A percentile compares a stretch with the other conserved stretches of the same genome.
Evolutionary conservation across 2,888 invertebrate species (phyloP).

Genomic region (Neoascia interrupta): DNA sequence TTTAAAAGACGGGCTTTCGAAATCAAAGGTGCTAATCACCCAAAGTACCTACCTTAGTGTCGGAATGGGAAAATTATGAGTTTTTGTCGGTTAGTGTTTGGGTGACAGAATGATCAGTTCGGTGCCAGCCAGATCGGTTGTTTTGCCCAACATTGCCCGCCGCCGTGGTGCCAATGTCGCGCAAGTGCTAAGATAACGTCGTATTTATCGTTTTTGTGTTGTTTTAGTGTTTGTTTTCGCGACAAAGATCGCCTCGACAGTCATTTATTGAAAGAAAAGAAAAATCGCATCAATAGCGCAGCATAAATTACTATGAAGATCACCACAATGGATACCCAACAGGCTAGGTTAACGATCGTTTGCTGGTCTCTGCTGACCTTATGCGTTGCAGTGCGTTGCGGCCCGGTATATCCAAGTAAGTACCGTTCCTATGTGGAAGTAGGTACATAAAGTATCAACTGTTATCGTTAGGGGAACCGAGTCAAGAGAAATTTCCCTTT

Average conservation of each 20-base stretch:
- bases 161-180: conserved; percentile 34
- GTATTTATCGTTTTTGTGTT: neutral
- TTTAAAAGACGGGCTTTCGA: conserved; percentile 40
- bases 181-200: conserved; percentile 55
- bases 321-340: conserved; percentile 63
- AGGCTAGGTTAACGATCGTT: conserved; percentile 73
- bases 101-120: conserved; percentile 60
- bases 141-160: conserved; percentile 37
- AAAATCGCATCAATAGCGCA: conserved; percentile 41
- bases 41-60: conserved; percentile 6
- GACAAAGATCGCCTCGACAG: conserved; percentile 4
- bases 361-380: conserved; percentile 74
- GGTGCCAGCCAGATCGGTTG: conserved; percentile 50
- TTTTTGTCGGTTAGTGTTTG: conserved; percentile 25
- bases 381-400: conserved; percentile 75
- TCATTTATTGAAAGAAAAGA: neutral
- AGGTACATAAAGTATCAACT: conserved; percentile 26
- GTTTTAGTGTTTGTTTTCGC: neutral
- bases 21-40: conserved; percentile 60
- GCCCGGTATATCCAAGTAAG: conserved; percentile 78
- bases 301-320: conserved; percentile 28
- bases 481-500: conserved; percentile 12
- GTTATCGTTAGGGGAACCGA: conserved; percentile 31
- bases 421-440: conserved; percentile 59
- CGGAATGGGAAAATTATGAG: conserved; percentile 33